These are phyloP conservation scores for Buceros bicornis DNA, from an alignment of 2,797 vertebrate genomes.

Conservation along the genomic window DNA sequence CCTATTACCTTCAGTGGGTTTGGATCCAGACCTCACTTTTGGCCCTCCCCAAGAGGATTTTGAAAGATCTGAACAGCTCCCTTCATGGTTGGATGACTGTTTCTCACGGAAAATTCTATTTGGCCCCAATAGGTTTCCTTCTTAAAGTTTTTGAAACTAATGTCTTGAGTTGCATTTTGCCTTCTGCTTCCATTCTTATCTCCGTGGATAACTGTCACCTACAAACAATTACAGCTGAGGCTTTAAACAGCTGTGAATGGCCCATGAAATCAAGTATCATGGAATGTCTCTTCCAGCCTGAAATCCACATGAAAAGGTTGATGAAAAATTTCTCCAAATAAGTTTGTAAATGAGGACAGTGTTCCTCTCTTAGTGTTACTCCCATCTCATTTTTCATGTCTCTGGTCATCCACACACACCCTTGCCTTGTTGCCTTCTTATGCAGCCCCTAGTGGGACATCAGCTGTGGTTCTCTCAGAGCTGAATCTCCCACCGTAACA, in stretches of 20 bases:
- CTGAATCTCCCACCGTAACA: neutral
- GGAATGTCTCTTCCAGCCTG: neutral
- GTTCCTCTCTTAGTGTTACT: neutral
- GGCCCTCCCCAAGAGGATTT: neutral
- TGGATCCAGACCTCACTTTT: neutral
- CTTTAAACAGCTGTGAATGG: neutral
- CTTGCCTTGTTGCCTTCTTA: neutral
- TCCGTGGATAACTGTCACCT: neutral
- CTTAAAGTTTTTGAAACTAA: neutral
- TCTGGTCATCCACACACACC: neutral
- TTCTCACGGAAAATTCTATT: neutral
- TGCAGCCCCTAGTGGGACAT: neutral
- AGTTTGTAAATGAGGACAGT: neutral
- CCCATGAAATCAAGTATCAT: neutral
- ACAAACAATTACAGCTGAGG: neutral
- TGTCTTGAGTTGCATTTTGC: neutral
- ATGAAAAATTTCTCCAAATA: neutral
- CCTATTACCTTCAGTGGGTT: neutral
- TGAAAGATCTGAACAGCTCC: neutral
- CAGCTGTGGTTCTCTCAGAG: neutral
- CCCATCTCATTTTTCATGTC: neutral
- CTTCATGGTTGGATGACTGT: neutral
- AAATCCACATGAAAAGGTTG: rapidly evolving
- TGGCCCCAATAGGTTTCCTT: neutral
- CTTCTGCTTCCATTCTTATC: neutral